Evolutionary conservation across 2,113 vertebrate species (phyloP), one percentile per base, ranked within the genome.

Genomic region (Pionites leucogaster): DNA sequence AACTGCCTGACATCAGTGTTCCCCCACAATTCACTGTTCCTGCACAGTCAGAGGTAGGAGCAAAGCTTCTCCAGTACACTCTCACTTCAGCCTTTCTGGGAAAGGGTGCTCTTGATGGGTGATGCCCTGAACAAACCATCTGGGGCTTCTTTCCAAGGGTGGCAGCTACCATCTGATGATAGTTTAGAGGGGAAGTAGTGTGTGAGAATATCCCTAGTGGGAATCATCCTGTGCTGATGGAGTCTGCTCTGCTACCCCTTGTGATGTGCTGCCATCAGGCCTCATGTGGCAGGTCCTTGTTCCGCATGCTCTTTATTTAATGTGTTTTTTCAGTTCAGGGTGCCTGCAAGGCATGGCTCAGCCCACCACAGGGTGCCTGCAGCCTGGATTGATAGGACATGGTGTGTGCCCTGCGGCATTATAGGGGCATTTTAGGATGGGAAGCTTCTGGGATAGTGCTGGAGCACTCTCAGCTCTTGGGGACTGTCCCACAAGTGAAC

Each of bases 21-120:
- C 98, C 98, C 5, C 42, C 97, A 3, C 98, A 98, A 94, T 97
- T 98, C 47, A 93, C 82, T 1, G 97, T 99, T 37, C 98, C 98
- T 7, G 97, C 98, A 8, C 98, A 97, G 79, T 98, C 98, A 0
- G 98, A 98, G 98, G 99, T 99, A 97, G 5, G 87, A 9, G 16
- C 44, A 31, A 37, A 69, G 29, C 62, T 60, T 14, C 2, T 23
- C 31, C 24, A 15, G 23, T 2, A 11, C 1, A 1, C 11, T 20
- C 22, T 55, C 14, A 35, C 37, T 18, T 13, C 35, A 59, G 57
- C 57, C 57, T 59, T 39, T 59, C 68, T 59, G 42, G 60, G 33
- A 33, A 28, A 17, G 3, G 31, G 41, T 42, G 37, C 52, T 82
- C 27, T n/a, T 55, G 27, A 42, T 28, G 25, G 41, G 53, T 33